Evolutionary conservation across 2,113 vertebrate genomes (phyloP).

Genomic region (Cinclus cinclus): DNA sequence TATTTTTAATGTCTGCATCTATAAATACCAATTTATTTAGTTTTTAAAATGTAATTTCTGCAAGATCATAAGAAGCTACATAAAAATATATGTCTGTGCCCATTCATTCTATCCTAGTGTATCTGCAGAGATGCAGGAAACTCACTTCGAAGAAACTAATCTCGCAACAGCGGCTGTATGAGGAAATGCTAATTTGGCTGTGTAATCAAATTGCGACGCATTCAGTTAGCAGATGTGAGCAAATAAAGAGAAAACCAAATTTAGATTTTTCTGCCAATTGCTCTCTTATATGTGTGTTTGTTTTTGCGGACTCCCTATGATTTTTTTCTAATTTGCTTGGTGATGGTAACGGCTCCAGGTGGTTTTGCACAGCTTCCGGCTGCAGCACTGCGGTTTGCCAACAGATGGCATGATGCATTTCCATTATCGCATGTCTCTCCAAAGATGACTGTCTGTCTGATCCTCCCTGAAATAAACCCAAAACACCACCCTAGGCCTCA

Average conservation of each 20-base stretch:
- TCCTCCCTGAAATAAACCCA: neutral
- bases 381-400: slow-evolving; percentile 47
- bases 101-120: neutral
- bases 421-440: neutral
- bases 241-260: slow-evolving; percentile 69
- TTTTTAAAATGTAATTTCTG: neutral
- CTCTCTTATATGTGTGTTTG: slow-evolving; percentile 61
- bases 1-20: neutral
- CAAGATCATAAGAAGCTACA: neutral
- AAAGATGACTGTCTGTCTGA: neutral
- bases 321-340: slow-evolving; percentile 59
- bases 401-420: slow-evolving; percentile 57
- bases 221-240: slow-evolving; percentile 75
- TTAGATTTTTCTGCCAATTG: slow-evolving; percentile 50
- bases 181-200: slow-evolving; percentile 65
- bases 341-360: neutral
- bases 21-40: neutral
- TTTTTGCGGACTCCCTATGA: slow-evolving; percentile 68
- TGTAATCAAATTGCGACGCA: slow-evolving; percentile 73
- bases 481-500: neutral
- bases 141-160: slow-evolving; percentile 59
- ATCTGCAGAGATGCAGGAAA: slow-evolving; percentile 41
- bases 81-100: neutral
- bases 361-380: neutral
- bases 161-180: slow-evolving; percentile 14